Conservation (phyloP, 2,888 invertebrate genomes). For the Lasius platythorax region DNA sequence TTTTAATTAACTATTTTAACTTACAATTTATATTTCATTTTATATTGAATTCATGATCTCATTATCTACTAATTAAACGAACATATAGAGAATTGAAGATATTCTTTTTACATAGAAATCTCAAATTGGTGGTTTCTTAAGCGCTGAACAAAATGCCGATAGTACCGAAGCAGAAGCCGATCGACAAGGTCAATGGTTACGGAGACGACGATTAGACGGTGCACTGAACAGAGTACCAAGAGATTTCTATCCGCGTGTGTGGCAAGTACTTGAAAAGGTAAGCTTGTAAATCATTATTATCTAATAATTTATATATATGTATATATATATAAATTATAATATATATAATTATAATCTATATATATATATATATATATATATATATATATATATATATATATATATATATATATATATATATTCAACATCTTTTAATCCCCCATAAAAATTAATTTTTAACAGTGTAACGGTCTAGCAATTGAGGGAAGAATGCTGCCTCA, state of each 20-base stretch:
- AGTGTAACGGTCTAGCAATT: constrained; percentile 97
- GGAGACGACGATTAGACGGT: constrained; percentile 97
- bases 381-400: constrained; percentile 20
- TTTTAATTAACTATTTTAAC: not conserved
- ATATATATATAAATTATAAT: not conserved
- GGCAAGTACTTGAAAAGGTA: constrained; percentile 96
- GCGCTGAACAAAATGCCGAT: constrained; percentile 80
- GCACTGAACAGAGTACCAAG: constrained; percentile 98
- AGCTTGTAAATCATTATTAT: constrained; percentile 59
- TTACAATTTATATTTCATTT: constrained; percentile 12
- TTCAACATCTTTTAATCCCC: not conserved
- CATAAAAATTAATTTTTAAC: constrained; percentile 55
- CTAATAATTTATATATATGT: not conserved
- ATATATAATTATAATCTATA: too few relatives aligned
- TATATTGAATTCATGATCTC: not conserved
- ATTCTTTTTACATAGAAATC: constrained; percentile 85
- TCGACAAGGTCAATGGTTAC: constrained; percentile 98
- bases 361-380: too few relatives aligned
- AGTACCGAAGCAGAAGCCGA: constrained; percentile 88
- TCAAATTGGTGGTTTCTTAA: constrained; percentile 87
- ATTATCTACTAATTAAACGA: not conserved
- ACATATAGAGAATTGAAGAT: constrained; percentile 33
- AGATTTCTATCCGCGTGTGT: constrained; percentile 98
- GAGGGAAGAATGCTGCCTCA: constrained; percentile 96
- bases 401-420: constrained; percentile 10